Evolutionary conservation across 2,797 vertebrate species (phyloP).

Genomic region (Acomys russatus): DNA sequence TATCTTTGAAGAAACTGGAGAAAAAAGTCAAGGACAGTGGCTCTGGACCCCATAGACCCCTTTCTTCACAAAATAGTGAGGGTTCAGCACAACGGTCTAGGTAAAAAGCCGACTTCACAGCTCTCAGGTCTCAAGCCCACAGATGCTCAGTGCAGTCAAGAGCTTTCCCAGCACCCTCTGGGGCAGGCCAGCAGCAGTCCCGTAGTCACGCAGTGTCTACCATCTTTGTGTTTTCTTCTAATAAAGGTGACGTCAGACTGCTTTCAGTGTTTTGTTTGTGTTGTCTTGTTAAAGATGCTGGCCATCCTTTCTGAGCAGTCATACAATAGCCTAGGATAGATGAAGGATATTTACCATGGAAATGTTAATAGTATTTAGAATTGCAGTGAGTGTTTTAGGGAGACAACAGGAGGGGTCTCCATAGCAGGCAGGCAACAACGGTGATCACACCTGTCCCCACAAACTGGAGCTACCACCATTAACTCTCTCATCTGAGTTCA

Average conservation of each 20-base stretch:
- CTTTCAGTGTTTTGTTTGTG: neutral
- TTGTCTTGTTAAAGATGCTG: neutral
- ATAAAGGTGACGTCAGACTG: neutral
- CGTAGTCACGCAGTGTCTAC: neutral
- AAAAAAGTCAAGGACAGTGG: constrained; percentile 16
- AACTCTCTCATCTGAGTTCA: neutral
- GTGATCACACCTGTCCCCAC: neutral
- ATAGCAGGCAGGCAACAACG: constrained; percentile 58
- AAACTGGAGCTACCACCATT: neutral
- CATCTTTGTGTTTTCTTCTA: neutral
- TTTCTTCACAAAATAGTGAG: constrained; percentile 34
- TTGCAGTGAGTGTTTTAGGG: constrained; percentile 76
- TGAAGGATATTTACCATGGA: constrained; percentile 78
- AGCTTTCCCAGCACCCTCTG: neutral
- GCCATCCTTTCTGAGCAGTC: constrained; percentile 28
- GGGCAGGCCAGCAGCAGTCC: neutral
- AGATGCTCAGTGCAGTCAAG: neutral
- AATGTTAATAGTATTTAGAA: constrained; percentile 84
- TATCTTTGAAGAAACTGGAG: constrained; percentile 62
- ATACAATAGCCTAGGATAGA: constrained; percentile 47
- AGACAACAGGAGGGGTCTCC: constrained; percentile 72
- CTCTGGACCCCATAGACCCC: neutral
- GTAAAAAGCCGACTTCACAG: constrained; percentile 43
- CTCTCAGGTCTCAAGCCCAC: neutral
- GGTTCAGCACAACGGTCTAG: neutral